A percentile compares a stretch with the other conserved stretches of the same genome.
phyloP scores from a whole-genome alignment of 2,113 vertebrate species.

The Podilymbus podiceps region DNA sequence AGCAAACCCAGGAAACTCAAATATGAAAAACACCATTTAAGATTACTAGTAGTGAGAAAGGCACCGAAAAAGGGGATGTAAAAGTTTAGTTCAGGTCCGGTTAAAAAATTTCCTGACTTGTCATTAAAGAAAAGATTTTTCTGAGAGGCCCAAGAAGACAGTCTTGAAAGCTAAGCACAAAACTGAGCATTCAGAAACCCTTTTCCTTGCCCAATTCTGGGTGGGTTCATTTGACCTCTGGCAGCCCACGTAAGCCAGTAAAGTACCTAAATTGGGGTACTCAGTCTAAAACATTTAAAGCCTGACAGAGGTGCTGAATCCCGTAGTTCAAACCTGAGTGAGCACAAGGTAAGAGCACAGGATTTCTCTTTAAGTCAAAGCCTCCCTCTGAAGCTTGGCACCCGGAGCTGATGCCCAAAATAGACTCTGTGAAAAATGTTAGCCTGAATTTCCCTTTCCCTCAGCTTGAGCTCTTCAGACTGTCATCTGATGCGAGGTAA shows the following conservation, averaged over 20 bases:
- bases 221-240: not conserved
- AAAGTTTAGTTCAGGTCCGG: not conserved
- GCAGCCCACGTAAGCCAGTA: not conserved
- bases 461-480: slow-evolving; percentile 32
- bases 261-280: not conserved
- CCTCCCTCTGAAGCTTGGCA: slow-evolving; percentile 34
- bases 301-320: not conserved
- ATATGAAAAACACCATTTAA: not conserved
- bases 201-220: not conserved
- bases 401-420: slow-evolving; percentile 30
- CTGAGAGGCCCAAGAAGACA: not conserved
- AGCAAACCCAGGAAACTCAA: not conserved
- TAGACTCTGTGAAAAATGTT: slow-evolving; percentile 39
- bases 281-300: not conserved
- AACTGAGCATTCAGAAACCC: not conserved
- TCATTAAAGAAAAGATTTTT: slow-evolving; percentile 9
- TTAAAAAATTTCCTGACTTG: slow-evolving; percentile 21
- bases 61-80: not conserved
- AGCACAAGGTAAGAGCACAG: not conserved
- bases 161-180: not conserved
- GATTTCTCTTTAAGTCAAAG: slow-evolving; percentile 35
- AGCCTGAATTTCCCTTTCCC: slow-evolving; percentile 36
- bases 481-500: slow-evolving; percentile 12
- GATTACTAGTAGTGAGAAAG: not conserved
- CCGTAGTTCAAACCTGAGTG: not conserved